Evolutionary conservation across 2,888 invertebrate species (phyloP).

Genomic region (Drosophila demipolita): DNA sequence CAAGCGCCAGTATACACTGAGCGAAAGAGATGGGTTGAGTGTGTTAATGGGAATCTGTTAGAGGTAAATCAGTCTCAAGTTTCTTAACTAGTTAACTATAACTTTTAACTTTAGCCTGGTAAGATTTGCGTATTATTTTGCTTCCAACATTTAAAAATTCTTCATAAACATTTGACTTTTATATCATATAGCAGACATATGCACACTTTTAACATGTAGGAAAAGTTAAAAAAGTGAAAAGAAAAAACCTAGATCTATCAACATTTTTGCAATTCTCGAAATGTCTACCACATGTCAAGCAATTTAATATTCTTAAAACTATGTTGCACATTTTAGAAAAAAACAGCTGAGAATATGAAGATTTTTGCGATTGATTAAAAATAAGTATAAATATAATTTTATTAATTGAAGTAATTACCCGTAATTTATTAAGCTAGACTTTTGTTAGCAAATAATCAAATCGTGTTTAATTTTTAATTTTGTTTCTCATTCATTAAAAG

Average conservation of each 20-base stretch:
- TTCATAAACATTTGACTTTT: no score
- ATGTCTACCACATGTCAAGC: not conserved
- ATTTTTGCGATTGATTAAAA: not conserved
- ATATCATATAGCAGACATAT: no score
- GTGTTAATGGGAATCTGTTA: not conserved
- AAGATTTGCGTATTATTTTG: no score
- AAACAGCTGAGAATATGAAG: not conserved
- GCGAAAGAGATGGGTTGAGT: constrained; percentile 10
- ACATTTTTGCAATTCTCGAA: not conserved
- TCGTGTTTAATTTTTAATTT: not conserved
- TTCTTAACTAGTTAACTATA: no score
- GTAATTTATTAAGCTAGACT: no score
- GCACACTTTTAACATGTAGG: not conserved
- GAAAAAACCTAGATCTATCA: not conserved
- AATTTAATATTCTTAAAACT: not conserved
- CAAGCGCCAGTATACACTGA: constrained; percentile 38
- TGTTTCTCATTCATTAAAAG: no score
- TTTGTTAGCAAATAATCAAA: no score
- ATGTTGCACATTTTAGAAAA: not conserved
- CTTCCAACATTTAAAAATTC: no score
- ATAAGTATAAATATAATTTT: no score
- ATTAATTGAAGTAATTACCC: no score
- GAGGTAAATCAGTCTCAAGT: not conserved
- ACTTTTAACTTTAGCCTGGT: no score
- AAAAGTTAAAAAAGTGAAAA: not conserved